phyloP scores from a whole-genome alignment of 2,888 invertebrate genomes.

The Platypus cylindrus region DNA sequence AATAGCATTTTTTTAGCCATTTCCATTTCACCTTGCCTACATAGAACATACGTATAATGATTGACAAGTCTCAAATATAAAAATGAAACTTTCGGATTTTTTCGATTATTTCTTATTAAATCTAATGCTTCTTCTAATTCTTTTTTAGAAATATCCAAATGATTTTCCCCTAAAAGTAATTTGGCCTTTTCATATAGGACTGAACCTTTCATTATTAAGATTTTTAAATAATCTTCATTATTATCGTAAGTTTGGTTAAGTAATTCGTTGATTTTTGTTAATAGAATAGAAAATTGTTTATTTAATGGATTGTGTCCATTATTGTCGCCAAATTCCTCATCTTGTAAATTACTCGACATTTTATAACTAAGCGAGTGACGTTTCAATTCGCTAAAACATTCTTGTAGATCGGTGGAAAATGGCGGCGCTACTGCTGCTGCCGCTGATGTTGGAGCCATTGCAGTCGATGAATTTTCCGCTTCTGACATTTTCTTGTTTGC shows the following conservation, averaged over 20 bases:
- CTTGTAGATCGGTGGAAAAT: conserved; percentile 10
- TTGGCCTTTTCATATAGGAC: conserved; percentile 32
- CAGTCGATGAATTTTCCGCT: too few species aligned
- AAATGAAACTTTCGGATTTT: conserved; percentile 31
- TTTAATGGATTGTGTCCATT: conserved; percentile 15
- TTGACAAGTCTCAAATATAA: conserved; percentile 45
- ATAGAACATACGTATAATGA: conserved; percentile 43
- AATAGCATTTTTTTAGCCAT: conserved; percentile 40
- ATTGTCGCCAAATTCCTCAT: conserved; percentile 15
- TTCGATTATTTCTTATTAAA: conserved; percentile 21
- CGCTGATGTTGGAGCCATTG: too few species aligned
- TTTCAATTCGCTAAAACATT: conserved; percentile 13
- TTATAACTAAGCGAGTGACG: conserved; percentile 13
- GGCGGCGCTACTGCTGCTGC: conserved; percentile 3
- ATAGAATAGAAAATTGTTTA: conserved; percentile 17
- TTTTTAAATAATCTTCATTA: conserved; percentile 20
- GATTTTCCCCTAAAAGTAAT: conserved; percentile 23
- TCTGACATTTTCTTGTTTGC: not conserved
- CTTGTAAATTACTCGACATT: conserved; percentile 5
- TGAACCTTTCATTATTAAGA: conserved; percentile 28
- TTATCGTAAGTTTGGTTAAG: conserved; percentile 14
- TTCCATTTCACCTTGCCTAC: conserved; percentile 40
- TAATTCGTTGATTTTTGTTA: conserved; percentile 18
- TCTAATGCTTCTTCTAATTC: conserved; percentile 25
- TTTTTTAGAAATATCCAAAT: conserved; percentile 20